Percentiles rank a stretch among this genome's conserved stretches.
These are phyloP conservation scores for Tetheella fluctuosa DNA, from an alignment of 2,888 invertebrate species.

Conservation along the genomic window DNA sequence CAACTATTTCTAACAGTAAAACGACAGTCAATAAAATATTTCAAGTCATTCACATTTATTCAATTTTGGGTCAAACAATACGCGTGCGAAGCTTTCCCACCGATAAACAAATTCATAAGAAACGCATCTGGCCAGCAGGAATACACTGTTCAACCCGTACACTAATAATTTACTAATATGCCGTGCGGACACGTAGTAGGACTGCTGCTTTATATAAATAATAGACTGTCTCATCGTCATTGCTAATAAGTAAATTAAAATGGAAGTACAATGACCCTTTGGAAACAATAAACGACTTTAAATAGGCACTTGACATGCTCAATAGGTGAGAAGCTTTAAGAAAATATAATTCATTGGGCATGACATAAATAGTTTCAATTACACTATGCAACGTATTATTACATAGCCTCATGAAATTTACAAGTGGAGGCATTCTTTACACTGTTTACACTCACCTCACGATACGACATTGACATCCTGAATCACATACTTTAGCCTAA, in stretches of 20 bases:
- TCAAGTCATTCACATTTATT: slow-evolving; percentile 45
- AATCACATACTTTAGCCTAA: slow-evolving; percentile 64
- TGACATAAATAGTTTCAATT: slow-evolving; percentile 68
- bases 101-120: slow-evolving; percentile 21
- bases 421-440: slow-evolving; percentile 50
- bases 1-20: slow-evolving; percentile 61
- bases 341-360: slow-evolving; percentile 72
- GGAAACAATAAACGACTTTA: slow-evolving; percentile 61
- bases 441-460: slow-evolving; percentile 41
- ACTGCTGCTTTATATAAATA: slow-evolving; percentile 52
- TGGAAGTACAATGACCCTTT: slow-evolving; percentile 66
- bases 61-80: slow-evolving; percentile 18
- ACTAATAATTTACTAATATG: slow-evolving; percentile 31
- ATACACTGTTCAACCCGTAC: slow-evolving; percentile 21
- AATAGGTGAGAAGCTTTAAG: slow-evolving; percentile 71
- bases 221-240: slow-evolving; percentile 50
- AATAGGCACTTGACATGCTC: slow-evolving; percentile 72
- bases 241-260: slow-evolving; percentile 55
- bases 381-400: slow-evolving; percentile 62
- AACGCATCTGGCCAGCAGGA: slow-evolving; percentile 58
- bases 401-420: slow-evolving; percentile 67
- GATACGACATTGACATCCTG: slow-evolving; percentile 52
- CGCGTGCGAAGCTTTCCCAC: slow-evolving; percentile 9
- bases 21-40: slow-evolving; percentile 73
- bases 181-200: slow-evolving; percentile 51